phyloP scores from a whole-genome alignment of 2,888 invertebrate species.

The Amphipyra berbera region DNA sequence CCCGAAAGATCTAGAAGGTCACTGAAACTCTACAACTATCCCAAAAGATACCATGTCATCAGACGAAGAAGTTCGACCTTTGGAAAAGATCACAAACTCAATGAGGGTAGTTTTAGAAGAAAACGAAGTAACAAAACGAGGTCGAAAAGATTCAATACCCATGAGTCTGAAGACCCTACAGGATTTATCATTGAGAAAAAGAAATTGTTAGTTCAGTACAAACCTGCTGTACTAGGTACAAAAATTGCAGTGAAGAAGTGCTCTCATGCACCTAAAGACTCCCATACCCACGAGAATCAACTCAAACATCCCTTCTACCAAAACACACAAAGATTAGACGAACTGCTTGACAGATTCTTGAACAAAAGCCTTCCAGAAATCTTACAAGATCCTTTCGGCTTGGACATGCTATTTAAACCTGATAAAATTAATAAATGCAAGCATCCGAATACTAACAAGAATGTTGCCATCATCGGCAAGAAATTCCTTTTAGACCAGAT shows the following conservation, averaged over 20 bases:
- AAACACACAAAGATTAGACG: slow-evolving; percentile 74
- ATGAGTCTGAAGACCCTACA: slow-evolving; percentile 53
- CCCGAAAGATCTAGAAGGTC: slow-evolving; percentile 71
- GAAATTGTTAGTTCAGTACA: slow-evolving; percentile 69
- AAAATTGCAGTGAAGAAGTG: slow-evolving; percentile 70
- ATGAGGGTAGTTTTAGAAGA: neutral
- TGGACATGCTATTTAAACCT: slow-evolving; percentile 53
- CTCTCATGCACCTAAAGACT: slow-evolving; percentile 71
- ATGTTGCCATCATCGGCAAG: slow-evolving; percentile 7
- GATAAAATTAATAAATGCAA: slow-evolving; percentile 54
- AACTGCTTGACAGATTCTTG: slow-evolving; percentile 69
- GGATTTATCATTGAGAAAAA: slow-evolving; percentile 73
- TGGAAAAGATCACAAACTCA: slow-evolving; percentile 5
- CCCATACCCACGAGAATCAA: slow-evolving; percentile 71
- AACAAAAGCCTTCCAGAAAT: slow-evolving; percentile 67
- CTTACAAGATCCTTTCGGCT: slow-evolving; percentile 58
- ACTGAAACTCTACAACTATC: slow-evolving; percentile 41
- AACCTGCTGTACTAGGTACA: slow-evolving; percentile 54
- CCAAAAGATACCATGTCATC: slow-evolving; percentile 38
- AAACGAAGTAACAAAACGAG: slow-evolving; percentile 30
- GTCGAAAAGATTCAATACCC: slow-evolving; percentile 46
- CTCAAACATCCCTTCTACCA: slow-evolving; percentile 78
- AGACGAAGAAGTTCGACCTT: slow-evolving; percentile 25
- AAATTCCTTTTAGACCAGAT: slow-evolving; percentile 16
- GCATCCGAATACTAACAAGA: slow-evolving; percentile 39